Percentiles rank a stretch among this genome's conserved stretches.
Conservation (phyloP, 2,113 vertebrate genomes). For the Cricetomys ansorgei region DNA sequence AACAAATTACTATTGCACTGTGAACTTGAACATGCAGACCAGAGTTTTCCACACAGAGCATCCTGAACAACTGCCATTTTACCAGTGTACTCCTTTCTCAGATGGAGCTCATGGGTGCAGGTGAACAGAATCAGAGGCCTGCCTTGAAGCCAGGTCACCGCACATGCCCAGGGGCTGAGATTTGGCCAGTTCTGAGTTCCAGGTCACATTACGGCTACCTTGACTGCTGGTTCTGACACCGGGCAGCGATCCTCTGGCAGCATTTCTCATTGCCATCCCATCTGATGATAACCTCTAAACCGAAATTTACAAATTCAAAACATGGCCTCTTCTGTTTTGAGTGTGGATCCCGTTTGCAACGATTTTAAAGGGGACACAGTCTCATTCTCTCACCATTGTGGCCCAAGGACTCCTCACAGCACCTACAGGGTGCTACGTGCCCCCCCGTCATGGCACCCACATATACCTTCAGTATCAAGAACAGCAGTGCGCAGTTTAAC, state of each 20-base stretch:
- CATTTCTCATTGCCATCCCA: background rate
- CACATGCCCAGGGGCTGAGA: background rate
- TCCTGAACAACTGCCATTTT: background rate
- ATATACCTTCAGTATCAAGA: conserved; percentile 49
- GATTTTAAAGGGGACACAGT: background rate
- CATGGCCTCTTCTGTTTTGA: background rate
- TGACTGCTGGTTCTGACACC: background rate
- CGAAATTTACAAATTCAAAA: background rate
- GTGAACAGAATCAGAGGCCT: background rate
- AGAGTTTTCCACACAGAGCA: background rate
- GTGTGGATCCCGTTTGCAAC: background rate
- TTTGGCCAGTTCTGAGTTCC: background rate
- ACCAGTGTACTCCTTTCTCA: background rate
- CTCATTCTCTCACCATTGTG: background rate
- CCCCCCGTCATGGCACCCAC: background rate
- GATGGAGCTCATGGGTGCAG: background rate
- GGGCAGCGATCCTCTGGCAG: background rate
- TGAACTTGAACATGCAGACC: background rate
- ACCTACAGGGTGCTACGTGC: background rate
- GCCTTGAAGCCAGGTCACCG: background rate
- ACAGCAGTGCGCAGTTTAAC: conserved; percentile 82
- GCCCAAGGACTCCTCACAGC: background rate
- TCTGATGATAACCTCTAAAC: too few species aligned
- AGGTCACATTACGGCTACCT: background rate
- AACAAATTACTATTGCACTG: background rate